phyloP scores from a whole-genome alignment of 2,888 invertebrate genomes.

The Eremobia ochroleuca region DNA sequence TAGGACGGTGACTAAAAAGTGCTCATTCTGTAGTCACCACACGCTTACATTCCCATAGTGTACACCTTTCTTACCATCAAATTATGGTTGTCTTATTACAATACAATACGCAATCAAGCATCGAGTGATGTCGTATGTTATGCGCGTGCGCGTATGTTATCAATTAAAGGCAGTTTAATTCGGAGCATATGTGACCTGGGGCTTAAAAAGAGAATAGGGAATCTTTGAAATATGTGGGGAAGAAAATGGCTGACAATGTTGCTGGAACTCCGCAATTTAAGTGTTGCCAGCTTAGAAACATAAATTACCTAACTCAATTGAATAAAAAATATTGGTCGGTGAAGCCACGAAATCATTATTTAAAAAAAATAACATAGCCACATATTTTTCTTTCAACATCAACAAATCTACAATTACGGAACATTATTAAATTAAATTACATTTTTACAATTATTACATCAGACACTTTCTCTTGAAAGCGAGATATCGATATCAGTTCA shows the following conservation, averaged over 20 bases:
- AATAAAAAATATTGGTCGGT: neutral
- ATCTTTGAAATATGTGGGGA: neutral
- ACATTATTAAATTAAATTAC: conserved; percentile 58
- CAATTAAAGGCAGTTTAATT: conserved; percentile 57
- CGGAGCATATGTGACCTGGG: conserved; percentile 55
- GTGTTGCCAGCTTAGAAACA: neutral
- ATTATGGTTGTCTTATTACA: conserved; percentile 79
- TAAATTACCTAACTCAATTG: neutral
- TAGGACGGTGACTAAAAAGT: neutral
- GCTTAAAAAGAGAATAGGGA: neutral
- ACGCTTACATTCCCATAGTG: conserved; percentile 38
- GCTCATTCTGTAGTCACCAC: conserved; percentile 18
- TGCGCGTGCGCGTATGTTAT: conserved; percentile 44
- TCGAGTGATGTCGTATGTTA: conserved; percentile 65
- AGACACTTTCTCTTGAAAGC: conserved; percentile 56
- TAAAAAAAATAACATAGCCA: conserved; percentile 4
- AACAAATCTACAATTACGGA: conserved; percentile 48
- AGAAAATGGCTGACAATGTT: neutral
- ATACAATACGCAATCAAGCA: conserved; percentile 87
- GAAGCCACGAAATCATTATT: neutral
- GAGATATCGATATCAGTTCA: conserved; percentile 49
- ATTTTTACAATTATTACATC: conserved; percentile 67
- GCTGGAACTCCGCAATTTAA: too few relatives aligned
- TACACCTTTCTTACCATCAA: conserved; percentile 59
- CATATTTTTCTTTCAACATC: conserved; percentile 18